Base-by-base conservation (phyloP, 1,140 invertebrate genomes). In the Vollenhovia emeryi region DNA sequence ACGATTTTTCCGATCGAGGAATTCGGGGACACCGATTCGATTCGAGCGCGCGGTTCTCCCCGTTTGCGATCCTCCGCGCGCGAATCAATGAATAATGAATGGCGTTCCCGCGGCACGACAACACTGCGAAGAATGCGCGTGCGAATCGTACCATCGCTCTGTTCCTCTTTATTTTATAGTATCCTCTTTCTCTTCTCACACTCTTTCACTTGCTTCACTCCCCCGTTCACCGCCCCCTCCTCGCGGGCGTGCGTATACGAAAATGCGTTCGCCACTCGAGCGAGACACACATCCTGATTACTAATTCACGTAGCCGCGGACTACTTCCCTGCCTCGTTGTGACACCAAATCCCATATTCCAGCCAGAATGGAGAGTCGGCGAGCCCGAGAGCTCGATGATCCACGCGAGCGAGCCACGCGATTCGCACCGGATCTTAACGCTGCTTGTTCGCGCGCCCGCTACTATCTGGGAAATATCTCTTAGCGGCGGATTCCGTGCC, bases 271-370 rank as follows among this genome's bases (percentile, higher is more conserved):
- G 55, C 48, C 64, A 85, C 75, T 87, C 83, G 86, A 79, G 84
- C 69, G 86, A 91, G 84, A 88, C 84, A 86, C 92, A 93, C 91
- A 92, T 94, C 91, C 93, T 94, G 94, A 94, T 94, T 94, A 95
- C 94, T 94, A 94, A 95, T 94, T 94, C 92, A 90, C 89, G 88
- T 90, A 92, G 90, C 83, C 90, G 89, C 91, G 94, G 92, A 94
- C 94, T 94, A 94, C 94, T 94, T 95, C 91, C 89, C 86, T 80
- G 79, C 52, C 89, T 90, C 88, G 90, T 90, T 92, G 91, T 94
- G 94, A 95, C 94, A 95, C 94, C 94, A 93, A 95, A 95, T 94
- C 91, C 94, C 92, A 95, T 95, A 95, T 95, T 94, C 92, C 88
- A 62, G 73, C 73, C 89, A 79, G 86, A 90, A 89, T 87, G 87